Percentiles rank a stretch among this genome's conserved stretches.
Evolutionary conservation across 1,140 invertebrate species (phyloP).

Genomic region (Anastatus disparis): DNA sequence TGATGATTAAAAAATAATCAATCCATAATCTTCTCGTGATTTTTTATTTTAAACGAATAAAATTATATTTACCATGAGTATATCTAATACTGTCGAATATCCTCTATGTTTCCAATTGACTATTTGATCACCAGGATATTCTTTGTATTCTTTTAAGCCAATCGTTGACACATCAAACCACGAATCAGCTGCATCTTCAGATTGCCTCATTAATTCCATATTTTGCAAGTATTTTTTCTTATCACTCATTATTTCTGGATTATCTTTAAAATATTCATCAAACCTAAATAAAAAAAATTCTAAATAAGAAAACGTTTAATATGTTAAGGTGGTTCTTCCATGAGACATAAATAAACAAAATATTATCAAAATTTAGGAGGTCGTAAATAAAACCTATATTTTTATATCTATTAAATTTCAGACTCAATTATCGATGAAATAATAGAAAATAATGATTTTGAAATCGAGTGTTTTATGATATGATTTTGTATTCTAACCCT

Average conservation of each 20-base stretch:
- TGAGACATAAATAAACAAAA: too few relatives aligned
- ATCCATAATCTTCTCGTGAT: too few relatives aligned
- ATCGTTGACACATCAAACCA: constrained; percentile 70
- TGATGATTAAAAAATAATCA: background rate
- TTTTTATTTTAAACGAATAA: too few relatives aligned
- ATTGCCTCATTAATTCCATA: constrained; percentile 66
- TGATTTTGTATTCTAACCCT: too few relatives aligned
- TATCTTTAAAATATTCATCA: constrained; percentile 32
- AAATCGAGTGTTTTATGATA: too few relatives aligned
- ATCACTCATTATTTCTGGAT: constrained; percentile 39
- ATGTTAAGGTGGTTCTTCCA: too few relatives aligned
- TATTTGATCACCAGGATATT: constrained; percentile 68
- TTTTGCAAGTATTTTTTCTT: constrained; percentile 62
- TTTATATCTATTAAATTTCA: too few relatives aligned
- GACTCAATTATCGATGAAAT: too few relatives aligned
- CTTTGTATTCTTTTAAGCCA: constrained; percentile 62
- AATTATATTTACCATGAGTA: constrained; percentile 67
- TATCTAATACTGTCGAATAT: constrained; percentile 69
- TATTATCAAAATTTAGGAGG: too few relatives aligned
- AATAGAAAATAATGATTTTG: too few relatives aligned
- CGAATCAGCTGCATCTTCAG: constrained; percentile 68
- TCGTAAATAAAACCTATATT: too few relatives aligned
- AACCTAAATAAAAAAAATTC: constrained; percentile 28
- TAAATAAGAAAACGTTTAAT: too few relatives aligned
- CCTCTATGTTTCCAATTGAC: constrained; percentile 73